Conservation (phyloP, 2,797 vertebrate species). For the Amazonetta brasiliensis region DNA sequence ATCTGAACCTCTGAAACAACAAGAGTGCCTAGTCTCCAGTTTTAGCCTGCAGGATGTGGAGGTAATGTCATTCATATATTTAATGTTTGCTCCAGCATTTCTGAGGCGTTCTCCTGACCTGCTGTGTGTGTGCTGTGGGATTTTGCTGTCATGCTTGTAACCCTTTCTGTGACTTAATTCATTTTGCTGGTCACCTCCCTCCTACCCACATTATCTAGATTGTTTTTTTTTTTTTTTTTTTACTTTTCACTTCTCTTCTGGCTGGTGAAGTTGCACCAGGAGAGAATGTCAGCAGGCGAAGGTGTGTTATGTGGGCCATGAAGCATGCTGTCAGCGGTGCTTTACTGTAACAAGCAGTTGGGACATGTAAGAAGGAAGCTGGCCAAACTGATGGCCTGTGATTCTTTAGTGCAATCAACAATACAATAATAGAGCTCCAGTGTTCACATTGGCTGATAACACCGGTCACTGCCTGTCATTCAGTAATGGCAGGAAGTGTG, state of each 20-base stretch:
- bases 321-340: rapidly evolving
- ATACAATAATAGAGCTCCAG: neutral
- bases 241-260: neutral
- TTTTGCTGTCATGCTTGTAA: neutral
- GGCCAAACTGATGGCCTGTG: neutral
- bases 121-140: neutral
- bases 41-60: neutral
- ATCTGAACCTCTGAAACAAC: neutral
- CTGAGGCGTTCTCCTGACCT: neutral
- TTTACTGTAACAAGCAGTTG: neutral
- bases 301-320: neutral
- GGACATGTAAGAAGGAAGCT: neutral
- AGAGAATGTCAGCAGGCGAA: neutral
- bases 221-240: neutral
- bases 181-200: neutral
- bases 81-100: neutral
- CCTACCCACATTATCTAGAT: rapidly evolving
- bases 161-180: neutral
- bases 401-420: no score
- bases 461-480: neutral
- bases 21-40: neutral
- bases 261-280: neutral
- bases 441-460: neutral
- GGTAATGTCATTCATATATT: neutral
- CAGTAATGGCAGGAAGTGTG: neutral